Base-by-base conservation (phyloP, 2,113 vertebrate species). In the Sapayoa aenigma region DNA sequence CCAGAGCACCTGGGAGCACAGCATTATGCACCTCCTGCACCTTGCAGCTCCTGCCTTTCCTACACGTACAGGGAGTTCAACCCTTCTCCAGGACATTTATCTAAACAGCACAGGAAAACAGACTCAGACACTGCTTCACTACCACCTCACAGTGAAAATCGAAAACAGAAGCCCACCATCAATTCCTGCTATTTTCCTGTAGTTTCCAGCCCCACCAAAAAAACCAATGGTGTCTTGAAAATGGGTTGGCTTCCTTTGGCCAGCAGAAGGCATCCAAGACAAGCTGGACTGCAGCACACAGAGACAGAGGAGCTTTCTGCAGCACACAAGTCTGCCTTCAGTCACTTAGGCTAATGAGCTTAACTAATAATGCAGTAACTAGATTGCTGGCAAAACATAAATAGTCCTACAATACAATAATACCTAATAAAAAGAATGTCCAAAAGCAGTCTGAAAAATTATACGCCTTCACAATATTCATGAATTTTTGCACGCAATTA, bases 401-500 rank as follows among this genome's bases (percentile, higher is more conserved):
- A 92, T 59, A 84, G 76, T 44, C 37, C 71, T 49, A 30, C 58
- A 88, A 59, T 67, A 69, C 50, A 95, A 91, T 84, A 85, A 76
- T 44, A 73, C 4, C 22, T 35, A 80, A 44, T 37, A 91, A 81
- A 97, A 92, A 66, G 22, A 62, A 72, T 30, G 23, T 53, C 71
- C 72, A 65, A 73, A 93, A 90, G 47, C 27, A 28, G 60, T 83
- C 52, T 87, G 84, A 91, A 93, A 95, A 87, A 89, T 83, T 66
- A 63, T 9, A 30, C 53, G 62, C 58, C 20, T 69, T 87, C 94
- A 79, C 10, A 82, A 33, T 68, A 77, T 79, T 91, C 3, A 83
- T 84, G 39, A 87, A 76, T 95, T 94, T 78, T 94, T 84, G 55
- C 16, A 72, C 92, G 78, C 71, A 80, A 89, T 91, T 92, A 87